A percentile compares a stretch with the other conserved stretches of the same genome.
Conservation (phyloP, 2,888 invertebrate species). For the Erannis defoliaria region DNA sequence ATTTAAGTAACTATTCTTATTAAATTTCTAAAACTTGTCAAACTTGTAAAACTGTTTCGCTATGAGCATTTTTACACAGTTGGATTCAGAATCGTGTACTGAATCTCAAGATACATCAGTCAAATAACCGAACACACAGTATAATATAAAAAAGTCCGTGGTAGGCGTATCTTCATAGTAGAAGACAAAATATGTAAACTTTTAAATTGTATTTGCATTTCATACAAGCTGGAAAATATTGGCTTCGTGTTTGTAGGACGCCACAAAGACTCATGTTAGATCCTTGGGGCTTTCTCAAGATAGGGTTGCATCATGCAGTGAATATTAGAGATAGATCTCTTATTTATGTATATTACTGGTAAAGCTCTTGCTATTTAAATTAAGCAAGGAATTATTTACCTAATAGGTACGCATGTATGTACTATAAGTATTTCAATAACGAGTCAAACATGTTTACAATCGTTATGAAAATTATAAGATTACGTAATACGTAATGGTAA, state of each 20-base stretch:
- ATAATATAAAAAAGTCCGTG: constrained; percentile 57
- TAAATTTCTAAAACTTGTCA: too few relatives aligned
- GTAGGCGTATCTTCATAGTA: constrained; percentile 76
- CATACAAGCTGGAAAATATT: constrained; percentile 80
- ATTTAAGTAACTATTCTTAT: too few relatives aligned
- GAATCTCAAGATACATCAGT: too few relatives aligned
- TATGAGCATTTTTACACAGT: too few relatives aligned
- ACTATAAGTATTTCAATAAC: too few relatives aligned
- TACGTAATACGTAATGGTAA: too few relatives aligned
- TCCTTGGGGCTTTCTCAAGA: constrained; percentile 55
- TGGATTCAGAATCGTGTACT: too few relatives aligned
- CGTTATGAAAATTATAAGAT: too few relatives aligned
- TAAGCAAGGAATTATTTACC: neutral
- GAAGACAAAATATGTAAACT: constrained; percentile 82
- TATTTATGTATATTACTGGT: constrained; percentile 6
- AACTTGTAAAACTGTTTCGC: too few relatives aligned
- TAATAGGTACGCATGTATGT: too few relatives aligned
- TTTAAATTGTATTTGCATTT: constrained; percentile 85
- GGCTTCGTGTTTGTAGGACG: constrained; percentile 67
- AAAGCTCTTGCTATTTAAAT: neutral
- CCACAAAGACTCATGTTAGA: constrained; percentile 67
- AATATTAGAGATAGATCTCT: constrained; percentile 10
- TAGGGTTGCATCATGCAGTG: constrained; percentile 48
- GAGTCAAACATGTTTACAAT: too few relatives aligned
- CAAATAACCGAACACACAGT: too few relatives aligned